A percentile compares a stretch with the other conserved stretches of the same genome.
phyloP scores from a whole-genome alignment of 2,113 vertebrate species.

The Columba janthina region DNA sequence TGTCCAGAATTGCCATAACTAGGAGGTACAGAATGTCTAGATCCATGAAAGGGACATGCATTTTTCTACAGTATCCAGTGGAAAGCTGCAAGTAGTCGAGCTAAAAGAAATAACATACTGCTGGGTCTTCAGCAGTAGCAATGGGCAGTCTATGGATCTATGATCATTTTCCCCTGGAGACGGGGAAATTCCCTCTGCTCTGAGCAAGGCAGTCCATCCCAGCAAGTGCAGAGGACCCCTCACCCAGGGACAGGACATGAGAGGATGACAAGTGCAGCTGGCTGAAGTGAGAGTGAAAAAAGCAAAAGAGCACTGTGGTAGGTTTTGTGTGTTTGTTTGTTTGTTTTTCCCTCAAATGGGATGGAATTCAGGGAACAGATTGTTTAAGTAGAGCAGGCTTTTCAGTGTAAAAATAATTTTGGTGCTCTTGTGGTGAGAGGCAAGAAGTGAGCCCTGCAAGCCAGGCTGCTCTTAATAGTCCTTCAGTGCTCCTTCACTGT shows the following conservation, averaged over 20 bases:
- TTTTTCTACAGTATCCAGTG: background rate
- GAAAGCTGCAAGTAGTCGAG: background rate
- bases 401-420: background rate
- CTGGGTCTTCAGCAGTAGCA: background rate
- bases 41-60: background rate
- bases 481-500: background rate
- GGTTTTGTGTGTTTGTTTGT: background rate
- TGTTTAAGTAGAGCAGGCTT: background rate
- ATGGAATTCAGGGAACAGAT: background rate
- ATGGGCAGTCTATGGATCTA: fast-evolving
- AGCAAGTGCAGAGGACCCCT: background rate
- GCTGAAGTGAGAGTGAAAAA: background rate
- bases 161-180: background rate
- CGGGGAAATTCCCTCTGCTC: background rate
- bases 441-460: background rate
- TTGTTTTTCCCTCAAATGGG: background rate
- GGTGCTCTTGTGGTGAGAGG: background rate
- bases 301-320: background rate
- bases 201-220: background rate
- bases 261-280: background rate
- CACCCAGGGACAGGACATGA: fast-evolving
- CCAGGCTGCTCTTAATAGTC: background rate
- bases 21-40: background rate
- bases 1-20: background rate
- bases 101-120: background rate